These are phyloP conservation scores for Hydrozoanthus tunicans DNA, from an alignment of 64 coral and sea anemone species.

Conservation along the genomic window DNA sequence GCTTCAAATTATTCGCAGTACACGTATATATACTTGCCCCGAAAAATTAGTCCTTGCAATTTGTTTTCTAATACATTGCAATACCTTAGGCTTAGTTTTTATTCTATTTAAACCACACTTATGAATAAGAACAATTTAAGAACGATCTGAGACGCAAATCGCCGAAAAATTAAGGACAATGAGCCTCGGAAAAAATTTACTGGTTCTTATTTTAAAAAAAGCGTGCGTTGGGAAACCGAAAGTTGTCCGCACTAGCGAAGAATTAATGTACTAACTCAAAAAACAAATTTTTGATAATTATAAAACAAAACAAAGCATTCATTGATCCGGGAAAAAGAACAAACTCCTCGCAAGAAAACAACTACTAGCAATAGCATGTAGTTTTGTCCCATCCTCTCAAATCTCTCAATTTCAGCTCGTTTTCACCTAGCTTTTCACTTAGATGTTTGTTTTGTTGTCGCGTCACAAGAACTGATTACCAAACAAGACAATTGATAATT, in stretches of 20 bases:
- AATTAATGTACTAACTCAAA: no score
- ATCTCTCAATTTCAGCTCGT: background rate
- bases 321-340: no score
- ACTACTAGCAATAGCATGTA: background rate
- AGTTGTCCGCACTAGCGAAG: background rate
- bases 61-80: background rate
- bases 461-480: slow-evolving; percentile 28
- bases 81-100: background rate
- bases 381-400: background rate
- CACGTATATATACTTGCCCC: no score
- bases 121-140: background rate
- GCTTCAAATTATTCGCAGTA: no score
- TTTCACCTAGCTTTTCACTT: background rate
- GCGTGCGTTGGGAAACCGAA: background rate
- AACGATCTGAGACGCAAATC: background rate
- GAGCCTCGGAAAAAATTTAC: background rate
- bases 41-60: no score
- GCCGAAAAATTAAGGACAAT: background rate
- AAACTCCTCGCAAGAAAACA: no score
- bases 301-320: no score
- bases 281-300: no score
- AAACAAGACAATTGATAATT: slow-evolving; percentile 56
- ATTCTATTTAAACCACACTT: background rate
- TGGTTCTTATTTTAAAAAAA: background rate
- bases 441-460: background rate